Conservation (phyloP, 2,888 invertebrate species). For the Chrysolina oricalcia region DNA sequence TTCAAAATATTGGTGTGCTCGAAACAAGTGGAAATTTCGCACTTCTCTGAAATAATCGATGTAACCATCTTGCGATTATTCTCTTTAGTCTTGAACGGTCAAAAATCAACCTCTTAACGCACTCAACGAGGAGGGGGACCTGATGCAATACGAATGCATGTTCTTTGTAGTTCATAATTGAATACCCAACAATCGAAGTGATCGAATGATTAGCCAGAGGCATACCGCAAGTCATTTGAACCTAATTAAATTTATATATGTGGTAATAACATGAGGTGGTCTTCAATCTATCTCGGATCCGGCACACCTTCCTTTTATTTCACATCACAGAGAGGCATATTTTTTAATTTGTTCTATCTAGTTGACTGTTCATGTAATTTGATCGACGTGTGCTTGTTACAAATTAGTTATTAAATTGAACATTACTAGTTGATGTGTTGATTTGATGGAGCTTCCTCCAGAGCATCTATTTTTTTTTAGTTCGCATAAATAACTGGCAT, state of each 20-base stretch:
- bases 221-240: constrained; percentile 69
- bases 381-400: constrained; percentile 40
- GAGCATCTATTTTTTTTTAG: constrained; percentile 22
- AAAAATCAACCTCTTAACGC: not conserved
- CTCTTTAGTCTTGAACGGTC: not conserved
- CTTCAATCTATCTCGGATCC: constrained; percentile 25
- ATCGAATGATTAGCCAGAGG: constrained; percentile 66
- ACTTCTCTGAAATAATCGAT: not conserved
- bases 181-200: constrained; percentile 68
- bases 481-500: not conserved
- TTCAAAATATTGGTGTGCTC: too few relatives aligned
- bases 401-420: constrained; percentile 52
- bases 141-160: constrained; percentile 60
- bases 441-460: constrained; percentile 54
- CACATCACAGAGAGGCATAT: constrained; percentile 38
- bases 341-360: constrained; percentile 41
- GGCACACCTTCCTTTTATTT: constrained; percentile 39
- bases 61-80: not conserved
- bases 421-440: constrained; percentile 51
- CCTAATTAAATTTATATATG: constrained; percentile 70
- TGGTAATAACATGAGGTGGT: constrained; percentile 51
- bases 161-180: constrained; percentile 69
- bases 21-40: not conserved
- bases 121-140: constrained; percentile 47
- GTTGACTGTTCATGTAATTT: constrained; percentile 38